phyloP scores from a whole-genome alignment of 2,113 vertebrate species.

The Aramus guarauna region DNA sequence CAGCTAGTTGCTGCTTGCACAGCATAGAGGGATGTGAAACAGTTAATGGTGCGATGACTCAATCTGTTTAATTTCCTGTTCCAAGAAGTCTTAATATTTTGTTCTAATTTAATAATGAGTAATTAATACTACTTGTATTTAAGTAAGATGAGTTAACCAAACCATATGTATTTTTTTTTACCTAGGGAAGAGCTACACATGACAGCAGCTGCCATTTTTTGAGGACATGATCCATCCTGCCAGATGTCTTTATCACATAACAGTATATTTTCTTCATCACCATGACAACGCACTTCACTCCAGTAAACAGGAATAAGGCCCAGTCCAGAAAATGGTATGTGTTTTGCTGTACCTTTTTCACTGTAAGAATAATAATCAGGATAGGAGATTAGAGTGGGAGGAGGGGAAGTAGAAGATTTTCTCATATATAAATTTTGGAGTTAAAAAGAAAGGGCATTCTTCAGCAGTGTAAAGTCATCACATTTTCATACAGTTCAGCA shows the following conservation, averaged over 20 bases:
- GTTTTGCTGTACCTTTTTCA: constrained; percentile 78
- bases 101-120: neutral
- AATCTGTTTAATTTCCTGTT: neutral
- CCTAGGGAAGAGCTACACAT: constrained; percentile 78
- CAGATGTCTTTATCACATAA: constrained; percentile 82
- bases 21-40: neutral
- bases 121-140: neutral
- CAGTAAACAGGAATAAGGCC: constrained; percentile 79
- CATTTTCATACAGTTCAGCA: constrained; percentile 22
- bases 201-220: constrained; percentile 81
- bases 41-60: neutral
- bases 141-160: neutral
- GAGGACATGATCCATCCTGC: constrained; percentile 78
- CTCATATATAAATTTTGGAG: neutral
- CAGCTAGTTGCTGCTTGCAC: neutral
- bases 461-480: neutral
- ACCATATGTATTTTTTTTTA: constrained; percentile 22
- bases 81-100: neutral
- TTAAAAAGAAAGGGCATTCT: neutral
- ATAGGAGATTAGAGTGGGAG: neutral
- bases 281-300: constrained; percentile 81
- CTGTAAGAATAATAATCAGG: constrained; percentile 61
- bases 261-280: constrained; percentile 84
- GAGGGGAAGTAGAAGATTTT: neutral
- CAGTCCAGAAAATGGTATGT: constrained; percentile 71